Percentiles rank a stretch among this genome's conserved stretches.
phyloP scores from a whole-genome alignment of 2,113 vertebrate genomes.

The Callipepla californica region DNA sequence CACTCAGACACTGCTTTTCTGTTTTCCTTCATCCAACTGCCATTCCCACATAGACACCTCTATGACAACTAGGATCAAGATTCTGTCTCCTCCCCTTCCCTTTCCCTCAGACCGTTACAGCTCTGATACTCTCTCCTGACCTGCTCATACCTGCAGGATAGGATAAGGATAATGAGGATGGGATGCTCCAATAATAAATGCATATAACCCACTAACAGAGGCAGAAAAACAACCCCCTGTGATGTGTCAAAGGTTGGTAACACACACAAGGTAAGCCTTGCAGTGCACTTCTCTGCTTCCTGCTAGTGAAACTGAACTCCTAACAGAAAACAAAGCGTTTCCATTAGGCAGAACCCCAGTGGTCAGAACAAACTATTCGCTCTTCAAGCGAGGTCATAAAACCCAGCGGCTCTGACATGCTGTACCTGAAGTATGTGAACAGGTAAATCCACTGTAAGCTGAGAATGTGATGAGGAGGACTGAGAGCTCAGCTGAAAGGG shows the following conservation, averaged over 20 bases:
- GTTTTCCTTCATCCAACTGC: neutral
- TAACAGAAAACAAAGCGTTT: neutral
- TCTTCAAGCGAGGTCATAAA: neutral
- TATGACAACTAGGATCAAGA: neutral
- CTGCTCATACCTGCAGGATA: neutral
- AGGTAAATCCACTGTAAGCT: constrained; percentile 90
- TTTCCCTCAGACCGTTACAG: neutral
- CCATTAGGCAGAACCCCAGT: neutral
- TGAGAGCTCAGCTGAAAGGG: constrained; percentile 89
- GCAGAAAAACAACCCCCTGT: neutral
- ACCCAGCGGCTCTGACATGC: neutral
- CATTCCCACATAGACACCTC: neutral
- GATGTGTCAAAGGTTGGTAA: neutral
- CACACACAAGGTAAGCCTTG: neutral
- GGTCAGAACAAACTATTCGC: neutral
- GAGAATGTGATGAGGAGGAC: constrained; percentile 87
- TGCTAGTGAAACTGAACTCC: neutral
- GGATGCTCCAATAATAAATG: neutral
- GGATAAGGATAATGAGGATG: neutral
- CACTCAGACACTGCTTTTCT: neutral
- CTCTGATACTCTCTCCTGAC: neutral
- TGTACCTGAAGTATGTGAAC: constrained; percentile 93
- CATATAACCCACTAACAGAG: neutral
- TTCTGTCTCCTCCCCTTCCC: neutral
- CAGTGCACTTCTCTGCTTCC: neutral